These are phyloP conservation scores for Dusona sp. DNA, from an alignment of 2,888 invertebrate genomes.

Conservation along the genomic window DNA sequence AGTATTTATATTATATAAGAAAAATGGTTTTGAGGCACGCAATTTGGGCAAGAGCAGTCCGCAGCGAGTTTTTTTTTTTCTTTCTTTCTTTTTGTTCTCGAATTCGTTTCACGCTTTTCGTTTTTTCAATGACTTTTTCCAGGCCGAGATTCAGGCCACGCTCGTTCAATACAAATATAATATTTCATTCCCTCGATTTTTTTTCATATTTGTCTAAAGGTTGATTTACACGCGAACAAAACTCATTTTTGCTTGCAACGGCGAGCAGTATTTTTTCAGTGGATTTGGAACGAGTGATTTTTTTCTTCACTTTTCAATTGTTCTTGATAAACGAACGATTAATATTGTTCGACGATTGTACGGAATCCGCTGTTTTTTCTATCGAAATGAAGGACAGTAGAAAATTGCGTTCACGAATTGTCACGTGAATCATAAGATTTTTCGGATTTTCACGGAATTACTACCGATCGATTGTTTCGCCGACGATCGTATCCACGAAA, in stretches of 20 bases:
- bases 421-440: neutral
- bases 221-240: neutral
- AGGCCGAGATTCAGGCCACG: conserved; percentile 5
- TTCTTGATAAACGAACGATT: neutral
- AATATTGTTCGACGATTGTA: neutral
- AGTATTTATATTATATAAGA: conserved; percentile 73
- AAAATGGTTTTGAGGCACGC: conserved; percentile 82
- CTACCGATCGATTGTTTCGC: neutral
- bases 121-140: conserved; percentile 35
- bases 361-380: neutral
- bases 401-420: neutral
- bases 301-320: neutral
- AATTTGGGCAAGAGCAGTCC: conserved; percentile 83
- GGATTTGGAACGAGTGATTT: neutral
- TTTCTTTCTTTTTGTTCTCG: conserved; percentile 14
- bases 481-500: no score
- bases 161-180: neutral
- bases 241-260: neutral
- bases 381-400: neutral
- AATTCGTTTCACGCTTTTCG: conserved; percentile 50
- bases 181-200: neutral
- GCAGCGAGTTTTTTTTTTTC: conserved; percentile 77
- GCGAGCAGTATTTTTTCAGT: conserved; percentile 2
- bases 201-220: neutral
- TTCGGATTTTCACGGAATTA: neutral